Percentiles rank a stretch among this genome's conserved stretches.
Conservation (phyloP, 2,113 vertebrate genomes). For the Hemibagrus wyckioides region DNA sequence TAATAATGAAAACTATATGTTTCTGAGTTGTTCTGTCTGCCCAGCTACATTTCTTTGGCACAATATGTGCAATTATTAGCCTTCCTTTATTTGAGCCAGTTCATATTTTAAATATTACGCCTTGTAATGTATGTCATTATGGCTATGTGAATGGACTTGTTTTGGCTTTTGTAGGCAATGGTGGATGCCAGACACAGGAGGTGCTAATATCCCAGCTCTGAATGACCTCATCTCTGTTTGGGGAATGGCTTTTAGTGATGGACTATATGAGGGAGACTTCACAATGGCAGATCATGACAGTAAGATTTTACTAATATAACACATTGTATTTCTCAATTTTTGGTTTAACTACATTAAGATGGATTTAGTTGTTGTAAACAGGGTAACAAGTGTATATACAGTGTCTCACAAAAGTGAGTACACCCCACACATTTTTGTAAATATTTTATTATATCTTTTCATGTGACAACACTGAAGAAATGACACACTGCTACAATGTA, state of each 20-base stretch:
- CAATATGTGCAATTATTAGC: background rate
- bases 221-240: slow-evolving; percentile 96
- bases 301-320: slow-evolving; percentile 69
- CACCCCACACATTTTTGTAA: too few relatives aligned
- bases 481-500: too few relatives aligned
- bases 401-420: too few relatives aligned
- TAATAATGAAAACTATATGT: background rate
- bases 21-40: background rate
- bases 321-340: background rate
- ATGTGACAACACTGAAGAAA: too few relatives aligned
- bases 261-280: slow-evolving; percentile 96
- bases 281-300: slow-evolving; percentile 94
- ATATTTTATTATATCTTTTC: too few relatives aligned
- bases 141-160: background rate
- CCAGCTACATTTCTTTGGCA: background rate
- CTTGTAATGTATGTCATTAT: background rate
- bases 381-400: too few relatives aligned
- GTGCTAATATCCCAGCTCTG: slow-evolving; percentile 93
- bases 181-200: slow-evolving; percentile 99
- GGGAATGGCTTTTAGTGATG: slow-evolving; percentile 97
- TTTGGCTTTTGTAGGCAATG: slow-evolving; percentile 82
- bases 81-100: background rate
- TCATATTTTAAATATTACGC: background rate
- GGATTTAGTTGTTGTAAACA: background rate
- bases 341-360: background rate